These are phyloP conservation scores for Sphinx pinastri DNA, from an alignment of 2,888 invertebrate species.

Conservation along the genomic window DNA sequence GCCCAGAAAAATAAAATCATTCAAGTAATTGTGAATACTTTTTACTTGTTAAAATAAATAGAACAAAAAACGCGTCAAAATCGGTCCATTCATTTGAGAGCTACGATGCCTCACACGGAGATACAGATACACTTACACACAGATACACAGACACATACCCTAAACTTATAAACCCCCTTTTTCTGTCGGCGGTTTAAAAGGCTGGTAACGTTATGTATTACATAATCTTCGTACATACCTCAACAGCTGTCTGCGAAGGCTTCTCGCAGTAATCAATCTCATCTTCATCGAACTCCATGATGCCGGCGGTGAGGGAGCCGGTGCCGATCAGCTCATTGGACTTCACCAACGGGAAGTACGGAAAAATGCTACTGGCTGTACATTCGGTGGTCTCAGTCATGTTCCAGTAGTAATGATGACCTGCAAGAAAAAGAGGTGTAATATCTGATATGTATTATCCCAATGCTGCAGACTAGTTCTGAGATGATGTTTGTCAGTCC, in stretches of 20 bases:
- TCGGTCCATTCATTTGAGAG: too few relatives aligned
- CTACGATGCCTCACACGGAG: conserved; percentile 31
- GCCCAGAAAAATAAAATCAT: too few relatives aligned
- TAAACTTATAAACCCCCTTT: too few relatives aligned
- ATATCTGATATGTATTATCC: neutral
- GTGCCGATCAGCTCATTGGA: conserved; percentile 39
- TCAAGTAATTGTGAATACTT: too few relatives aligned
- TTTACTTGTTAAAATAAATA: too few relatives aligned
- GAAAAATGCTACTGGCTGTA: conserved; percentile 35
- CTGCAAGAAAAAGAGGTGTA: conserved; percentile 35
- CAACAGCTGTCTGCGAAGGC: conserved; percentile 37
- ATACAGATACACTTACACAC: too few relatives aligned
- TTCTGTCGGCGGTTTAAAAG: too few relatives aligned
- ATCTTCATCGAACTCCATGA: conserved; percentile 19
- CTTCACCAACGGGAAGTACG: conserved; percentile 48
- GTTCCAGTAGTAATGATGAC: conserved; percentile 54
- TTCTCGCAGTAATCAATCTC: conserved; percentile 46
- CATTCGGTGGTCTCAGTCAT: conserved; percentile 44
- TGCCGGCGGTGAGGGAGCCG: conserved; percentile 41
- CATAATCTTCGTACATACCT: conserved; percentile 37
- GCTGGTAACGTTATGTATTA: too few relatives aligned
- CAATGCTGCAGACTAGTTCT: neutral
- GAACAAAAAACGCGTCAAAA: too few relatives aligned
- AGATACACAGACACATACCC: too few relatives aligned
- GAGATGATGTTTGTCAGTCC: neutral